Evolutionary conservation across 1,140 invertebrate genomes (phyloP).

Genomic region (Drosophila bipectinata): DNA sequence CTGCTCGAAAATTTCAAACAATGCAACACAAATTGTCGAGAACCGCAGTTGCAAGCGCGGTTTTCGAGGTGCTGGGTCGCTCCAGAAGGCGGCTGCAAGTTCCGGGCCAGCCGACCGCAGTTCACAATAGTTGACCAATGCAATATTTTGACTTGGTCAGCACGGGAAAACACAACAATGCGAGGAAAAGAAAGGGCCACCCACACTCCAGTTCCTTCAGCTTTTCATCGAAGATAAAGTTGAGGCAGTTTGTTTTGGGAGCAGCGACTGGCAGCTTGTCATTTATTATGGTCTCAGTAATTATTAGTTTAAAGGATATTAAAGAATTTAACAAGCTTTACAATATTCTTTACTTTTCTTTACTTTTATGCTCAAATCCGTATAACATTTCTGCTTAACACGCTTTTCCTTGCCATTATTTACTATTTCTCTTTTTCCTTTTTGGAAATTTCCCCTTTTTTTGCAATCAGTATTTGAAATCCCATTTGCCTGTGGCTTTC

Average conservation of each 20-base stretch:
- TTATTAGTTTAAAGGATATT: constrained; percentile 10
- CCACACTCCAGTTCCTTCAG: background rate
- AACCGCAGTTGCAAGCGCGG: constrained; percentile 70
- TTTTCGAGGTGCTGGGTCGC: constrained; percentile 34
- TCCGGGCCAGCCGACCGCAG: constrained; percentile 41
- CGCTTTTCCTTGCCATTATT: background rate
- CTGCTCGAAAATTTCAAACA: constrained; percentile 62
- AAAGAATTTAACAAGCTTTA: background rate
- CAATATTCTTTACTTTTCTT: background rate
- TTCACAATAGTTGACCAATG: constrained; percentile 73
- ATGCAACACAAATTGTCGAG: constrained; percentile 77
- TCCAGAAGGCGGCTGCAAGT: background rate
- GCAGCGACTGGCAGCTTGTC: constrained; percentile 14
- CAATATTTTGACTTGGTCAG: constrained; percentile 77
- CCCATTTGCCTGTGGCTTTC: constrained; percentile 17
- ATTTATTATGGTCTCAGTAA: constrained; percentile 50
- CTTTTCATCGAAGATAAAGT: constrained; percentile 24
- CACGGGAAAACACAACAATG: constrained; percentile 27
- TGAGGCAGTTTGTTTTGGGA: constrained; percentile 24
- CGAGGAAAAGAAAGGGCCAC: constrained; percentile 3
- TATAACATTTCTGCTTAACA: background rate
- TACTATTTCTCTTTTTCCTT: background rate
- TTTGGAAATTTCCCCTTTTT: background rate
- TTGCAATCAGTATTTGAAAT: constrained; percentile 34
- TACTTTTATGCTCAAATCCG: background rate